Evolutionary conservation across 2,888 invertebrate genomes (phyloP), one percentile per base, ranked within the genome.

Genomic region (Rhyacophila evoluta): DNA sequence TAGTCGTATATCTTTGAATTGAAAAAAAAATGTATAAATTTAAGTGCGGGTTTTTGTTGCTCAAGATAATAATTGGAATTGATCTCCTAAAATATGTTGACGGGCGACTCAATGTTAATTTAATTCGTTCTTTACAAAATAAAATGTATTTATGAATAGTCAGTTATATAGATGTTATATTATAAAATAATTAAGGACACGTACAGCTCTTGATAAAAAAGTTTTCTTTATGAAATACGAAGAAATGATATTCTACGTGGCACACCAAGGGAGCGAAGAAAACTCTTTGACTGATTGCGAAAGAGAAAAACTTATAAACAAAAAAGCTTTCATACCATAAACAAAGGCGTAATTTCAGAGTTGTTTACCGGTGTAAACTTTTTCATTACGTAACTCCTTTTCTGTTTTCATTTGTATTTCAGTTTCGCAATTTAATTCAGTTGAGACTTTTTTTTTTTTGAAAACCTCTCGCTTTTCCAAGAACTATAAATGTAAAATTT

Each of bases 321-420:
- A 55, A 55, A 55, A 55, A 55, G 55, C 55, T 55, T 55, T 55
- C 55, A 55, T 19, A 25, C 19, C 55, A 77, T 77, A 77, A 77
- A 77, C 77, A 77, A 72, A 19, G 68, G 41, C 72, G 71, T 55
- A 69, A 75, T 75, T 75, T 37, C 69, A 68, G 37, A 70, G 36
- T 75, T 71, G 41, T 72, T 77, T 67, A 27, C 55, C 67, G 77
- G 41, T 72, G 55, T 77, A 77, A 72, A 77, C 77, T 77, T 77
- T 77, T 77, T 72, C 77, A 77, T 77, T 77, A 77, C 25, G 55
- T 41, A 77, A 77, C 72, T 77, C 72, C 72, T 29, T 67, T 55
- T 29, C 72, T 29, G 55, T 55, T 29, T 33, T 55, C 71, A 33
- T 71, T 73, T 73, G 72, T 36, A 37, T 72, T 72, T 71, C 33